Conservation (phyloP, 2,888 invertebrate genomes). For the Syrphus vitripennis region DNA sequence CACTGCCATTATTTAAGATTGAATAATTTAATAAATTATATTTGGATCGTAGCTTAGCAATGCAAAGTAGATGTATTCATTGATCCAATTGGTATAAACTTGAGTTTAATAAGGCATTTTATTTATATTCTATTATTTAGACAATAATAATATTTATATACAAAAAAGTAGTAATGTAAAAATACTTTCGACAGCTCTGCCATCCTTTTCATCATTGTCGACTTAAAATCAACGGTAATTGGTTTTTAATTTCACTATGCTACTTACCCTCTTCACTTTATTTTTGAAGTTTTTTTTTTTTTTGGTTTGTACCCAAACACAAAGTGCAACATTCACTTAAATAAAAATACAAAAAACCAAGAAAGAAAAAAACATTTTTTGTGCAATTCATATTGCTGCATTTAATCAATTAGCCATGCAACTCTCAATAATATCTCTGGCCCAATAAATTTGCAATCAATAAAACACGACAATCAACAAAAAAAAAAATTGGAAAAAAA, state of each 20-base stretch:
- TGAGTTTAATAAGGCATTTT: too few species aligned
- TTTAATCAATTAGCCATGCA: conserved; percentile 41
- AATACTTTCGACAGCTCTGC: neutral
- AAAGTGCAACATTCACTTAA: conserved; percentile 28
- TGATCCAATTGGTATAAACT: too few species aligned
- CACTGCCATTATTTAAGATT: too few species aligned
- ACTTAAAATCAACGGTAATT: conserved; percentile 49
- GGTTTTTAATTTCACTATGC: conserved; percentile 44
- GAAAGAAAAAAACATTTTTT: conserved; percentile 4
- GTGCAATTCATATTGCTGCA: conserved; percentile 34
- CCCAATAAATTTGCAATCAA: conserved; percentile 26
- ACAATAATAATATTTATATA: too few species aligned
- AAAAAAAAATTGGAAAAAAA: neutral
- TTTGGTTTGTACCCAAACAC: neutral
- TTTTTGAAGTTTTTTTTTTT: neutral
- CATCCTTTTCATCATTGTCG: neutral
- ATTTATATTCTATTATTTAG: too few species aligned
- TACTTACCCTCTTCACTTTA: neutral
- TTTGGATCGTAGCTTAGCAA: too few species aligned
- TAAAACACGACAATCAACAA: conserved; percentile 15
- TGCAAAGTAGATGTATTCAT: too few species aligned
- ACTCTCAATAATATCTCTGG: conserved; percentile 16
- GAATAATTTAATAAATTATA: too few species aligned
- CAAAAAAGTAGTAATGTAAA: too few species aligned
- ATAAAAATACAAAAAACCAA: neutral